A percentile compares a stretch with the other conserved stretches of the same genome.
These are phyloP conservation scores for Hyphantria cunea DNA, from an alignment of 1,140 invertebrate genomes.

Conservation along the genomic window DNA sequence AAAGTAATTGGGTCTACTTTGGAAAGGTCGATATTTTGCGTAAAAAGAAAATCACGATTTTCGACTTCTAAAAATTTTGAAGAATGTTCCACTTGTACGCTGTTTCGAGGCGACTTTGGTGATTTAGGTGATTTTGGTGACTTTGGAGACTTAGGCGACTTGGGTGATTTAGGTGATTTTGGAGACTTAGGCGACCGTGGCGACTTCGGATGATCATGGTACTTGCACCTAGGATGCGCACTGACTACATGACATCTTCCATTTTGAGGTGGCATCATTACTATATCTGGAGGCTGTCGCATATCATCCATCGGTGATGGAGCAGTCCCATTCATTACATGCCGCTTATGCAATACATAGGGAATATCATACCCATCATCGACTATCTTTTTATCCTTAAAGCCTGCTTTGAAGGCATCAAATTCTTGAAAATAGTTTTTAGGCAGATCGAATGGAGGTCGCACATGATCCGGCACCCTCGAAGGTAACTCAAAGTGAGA, in stretches of 20 bases:
- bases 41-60: constrained; percentile 84
- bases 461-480: constrained; percentile 70
- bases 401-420: constrained; percentile 78
- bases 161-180: constrained; percentile 83
- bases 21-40: constrained; percentile 87
- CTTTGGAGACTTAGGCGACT: constrained; percentile 79
- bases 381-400: constrained; percentile 70
- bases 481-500: constrained; percentile 86
- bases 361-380: constrained; percentile 87
- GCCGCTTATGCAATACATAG: constrained; percentile 90
- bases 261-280: constrained; percentile 74
- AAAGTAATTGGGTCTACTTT: constrained; percentile 86
- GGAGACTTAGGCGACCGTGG: constrained; percentile 82
- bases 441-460: constrained; percentile 82
- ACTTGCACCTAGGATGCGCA: constrained; percentile 74
- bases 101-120: constrained; percentile 82
- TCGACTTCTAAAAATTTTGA: constrained; percentile 78
- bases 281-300: constrained; percentile 78
- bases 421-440: constrained; percentile 84
- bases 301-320: constrained; percentile 79
- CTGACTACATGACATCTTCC: constrained; percentile 69
- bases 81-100: constrained; percentile 69
- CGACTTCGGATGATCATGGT: constrained; percentile 81
- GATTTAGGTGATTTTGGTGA: constrained; percentile 84
- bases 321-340: constrained; percentile 91